Percentiles rank a stretch among this genome's conserved stretches.
These are phyloP conservation scores for Piscicola geometra DNA, from an alignment of 2,888 invertebrate species.

Conservation along the genomic window DNA sequence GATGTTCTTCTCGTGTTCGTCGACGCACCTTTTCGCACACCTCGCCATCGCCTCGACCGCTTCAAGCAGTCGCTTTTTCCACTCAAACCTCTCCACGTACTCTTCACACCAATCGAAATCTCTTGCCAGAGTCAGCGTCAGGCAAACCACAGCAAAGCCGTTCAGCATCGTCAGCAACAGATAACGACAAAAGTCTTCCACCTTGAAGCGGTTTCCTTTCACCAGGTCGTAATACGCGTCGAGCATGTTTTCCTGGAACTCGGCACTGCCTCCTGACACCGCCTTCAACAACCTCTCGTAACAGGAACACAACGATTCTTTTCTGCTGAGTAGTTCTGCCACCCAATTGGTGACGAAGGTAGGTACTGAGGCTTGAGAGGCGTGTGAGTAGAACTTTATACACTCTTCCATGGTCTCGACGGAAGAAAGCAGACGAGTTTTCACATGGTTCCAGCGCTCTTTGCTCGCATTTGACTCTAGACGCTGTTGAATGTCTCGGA, in stretches of 20 bases:
- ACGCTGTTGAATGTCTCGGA: background rate
- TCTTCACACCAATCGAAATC: slow-evolving; percentile 5
- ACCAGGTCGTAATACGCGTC: slow-evolving; percentile 4
- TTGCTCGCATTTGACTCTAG: background rate
- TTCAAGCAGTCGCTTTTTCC: background rate
- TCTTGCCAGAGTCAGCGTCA: background rate
- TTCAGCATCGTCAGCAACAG: background rate
- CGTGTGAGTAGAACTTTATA: background rate
- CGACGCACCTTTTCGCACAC: background rate
- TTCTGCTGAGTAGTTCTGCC: background rate
- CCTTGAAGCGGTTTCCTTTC: background rate
- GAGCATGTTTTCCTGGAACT: background rate
- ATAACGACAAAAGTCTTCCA: background rate
- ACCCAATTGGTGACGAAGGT: background rate
- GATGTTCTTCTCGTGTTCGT: background rate
- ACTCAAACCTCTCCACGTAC: background rate
- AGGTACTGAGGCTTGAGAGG: background rate
- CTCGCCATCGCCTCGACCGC: background rate
- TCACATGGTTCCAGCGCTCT: background rate
- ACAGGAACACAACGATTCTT: background rate
- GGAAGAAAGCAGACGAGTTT: background rate
- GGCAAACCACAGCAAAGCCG: slow-evolving; percentile 5
- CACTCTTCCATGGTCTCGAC: background rate
- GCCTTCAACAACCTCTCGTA: background rate
- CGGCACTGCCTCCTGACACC: background rate